Evolutionary conservation across 2,888 invertebrate species (phyloP).

Genomic region (Crocallis elinguaria): DNA sequence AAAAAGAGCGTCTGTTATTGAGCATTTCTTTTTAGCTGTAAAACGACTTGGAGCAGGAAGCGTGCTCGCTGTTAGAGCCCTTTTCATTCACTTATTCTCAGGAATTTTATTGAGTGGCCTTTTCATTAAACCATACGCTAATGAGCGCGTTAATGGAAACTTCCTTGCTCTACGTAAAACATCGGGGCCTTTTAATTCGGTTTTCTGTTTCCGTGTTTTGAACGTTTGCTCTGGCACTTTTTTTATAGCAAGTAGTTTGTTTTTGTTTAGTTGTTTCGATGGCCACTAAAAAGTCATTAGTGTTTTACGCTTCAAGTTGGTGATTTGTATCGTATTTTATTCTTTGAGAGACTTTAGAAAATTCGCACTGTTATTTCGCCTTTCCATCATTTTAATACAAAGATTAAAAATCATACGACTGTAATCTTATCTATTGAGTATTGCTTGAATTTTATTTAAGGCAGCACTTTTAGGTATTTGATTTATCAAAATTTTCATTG

Average conservation of each 20-base stretch:
- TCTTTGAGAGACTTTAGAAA: too few relatives aligned
- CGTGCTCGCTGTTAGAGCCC: constrained; percentile 38
- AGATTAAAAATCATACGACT: too few relatives aligned
- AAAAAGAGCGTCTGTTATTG: constrained; percentile 38
- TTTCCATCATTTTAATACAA: too few relatives aligned
- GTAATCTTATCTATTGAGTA: too few relatives aligned
- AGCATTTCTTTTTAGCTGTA: constrained; percentile 48
- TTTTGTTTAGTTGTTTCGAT: constrained; percentile 7
- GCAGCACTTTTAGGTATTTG: not conserved
- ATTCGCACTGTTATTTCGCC: not conserved
- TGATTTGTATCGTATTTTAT: not conserved
- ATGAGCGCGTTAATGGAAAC: constrained; percentile 69
- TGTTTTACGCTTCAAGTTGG: constrained; percentile 1
- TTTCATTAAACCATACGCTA: constrained; percentile 63
- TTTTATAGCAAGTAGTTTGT: constrained; percentile 18
- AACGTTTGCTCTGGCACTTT: constrained; percentile 33
- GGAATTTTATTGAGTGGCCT: constrained; percentile 62
- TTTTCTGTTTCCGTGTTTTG: constrained; percentile 43
- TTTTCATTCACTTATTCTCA: constrained; percentile 43
- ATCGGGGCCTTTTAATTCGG: constrained; percentile 47
- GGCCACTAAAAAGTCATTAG: constrained; percentile 10
- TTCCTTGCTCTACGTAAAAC: constrained; percentile 56
- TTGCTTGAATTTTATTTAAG: too few relatives aligned
- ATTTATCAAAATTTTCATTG: not conserved
- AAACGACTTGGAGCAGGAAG: constrained; percentile 50